Percentiles rank a stretch among this genome's conserved stretches.
Conservation (phyloP, 2,888 invertebrate genomes). For the Saturnia japonica region DNA sequence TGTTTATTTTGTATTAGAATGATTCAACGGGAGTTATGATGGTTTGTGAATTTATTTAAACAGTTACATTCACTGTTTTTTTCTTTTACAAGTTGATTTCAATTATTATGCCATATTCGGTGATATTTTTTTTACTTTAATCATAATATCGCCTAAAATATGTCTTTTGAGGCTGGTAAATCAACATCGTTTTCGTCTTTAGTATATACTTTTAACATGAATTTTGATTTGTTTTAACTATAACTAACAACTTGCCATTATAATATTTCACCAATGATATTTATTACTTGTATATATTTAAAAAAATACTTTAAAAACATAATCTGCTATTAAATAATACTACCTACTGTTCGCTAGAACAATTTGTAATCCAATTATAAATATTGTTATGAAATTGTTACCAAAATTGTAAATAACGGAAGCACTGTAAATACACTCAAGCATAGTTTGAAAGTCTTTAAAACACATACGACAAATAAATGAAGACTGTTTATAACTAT, state of each 20-base stretch:
- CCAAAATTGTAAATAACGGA: slow-evolving; percentile 60
- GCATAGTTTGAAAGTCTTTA: slow-evolving; percentile 26
- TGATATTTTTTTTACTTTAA: slow-evolving; percentile 55
- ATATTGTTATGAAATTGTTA: slow-evolving; percentile 38
- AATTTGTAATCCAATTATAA: slow-evolving; percentile 57
- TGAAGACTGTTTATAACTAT: slow-evolving; percentile 63
- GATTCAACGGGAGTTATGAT: slow-evolving; percentile 71
- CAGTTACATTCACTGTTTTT: slow-evolving; percentile 52
- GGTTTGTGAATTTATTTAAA: slow-evolving; percentile 76
- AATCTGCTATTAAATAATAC: slow-evolving; percentile 45
- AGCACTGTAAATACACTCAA: slow-evolving; percentile 66
- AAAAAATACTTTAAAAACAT: slow-evolving; percentile 45
- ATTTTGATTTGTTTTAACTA: slow-evolving; percentile 54
- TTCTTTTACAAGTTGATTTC: slow-evolving; percentile 58
- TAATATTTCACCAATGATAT: slow-evolving; percentile 78
- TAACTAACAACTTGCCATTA: slow-evolving; percentile 80
- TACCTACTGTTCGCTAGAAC: slow-evolving; percentile 54
- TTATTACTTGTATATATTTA: slow-evolving; percentile 74
- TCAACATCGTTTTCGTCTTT: slow-evolving; percentile 50
- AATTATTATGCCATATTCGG: slow-evolving; percentile 74
- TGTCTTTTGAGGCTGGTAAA: slow-evolving; percentile 72
- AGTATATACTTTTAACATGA: slow-evolving; percentile 51
- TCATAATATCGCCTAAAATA: slow-evolving; percentile 61
- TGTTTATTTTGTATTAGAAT: slow-evolving; percentile 77
- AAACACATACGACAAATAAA: slow-evolving; percentile 46